Evolutionary conservation across 2,113 vertebrate genomes (phyloP).

Genomic region (Microtus montanus): DNA sequence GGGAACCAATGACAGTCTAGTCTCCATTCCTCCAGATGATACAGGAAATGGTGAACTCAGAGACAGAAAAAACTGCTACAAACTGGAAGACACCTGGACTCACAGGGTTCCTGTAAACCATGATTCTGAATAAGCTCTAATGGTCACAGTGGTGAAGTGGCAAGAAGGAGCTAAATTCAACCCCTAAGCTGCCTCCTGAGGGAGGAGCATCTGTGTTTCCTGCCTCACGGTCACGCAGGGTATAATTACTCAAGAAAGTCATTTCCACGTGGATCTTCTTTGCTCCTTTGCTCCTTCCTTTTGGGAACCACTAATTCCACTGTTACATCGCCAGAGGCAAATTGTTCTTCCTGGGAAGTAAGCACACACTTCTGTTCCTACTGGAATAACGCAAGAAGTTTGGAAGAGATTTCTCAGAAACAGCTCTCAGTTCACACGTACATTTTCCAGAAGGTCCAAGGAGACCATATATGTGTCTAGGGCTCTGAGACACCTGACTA

Average conservation of each 20-base stretch:
- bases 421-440: conserved; percentile 72
- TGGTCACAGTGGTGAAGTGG: neutral
- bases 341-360: conserved; percentile 69
- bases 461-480: conserved; percentile 58
- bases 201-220: neutral
- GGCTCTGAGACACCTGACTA: conserved; percentile 54
- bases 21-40: conserved; percentile 1
- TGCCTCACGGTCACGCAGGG: neutral
- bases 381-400: conserved; percentile 78
- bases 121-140: conserved; percentile 48
- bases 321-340: conserved; percentile 72
- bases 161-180: conserved; percentile 52
- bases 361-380: conserved; percentile 70
- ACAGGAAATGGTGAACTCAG: neutral
- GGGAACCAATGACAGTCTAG: neutral
- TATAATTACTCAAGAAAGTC: conserved; percentile 54
- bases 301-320: conserved; percentile 44
- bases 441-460: conserved; percentile 80
- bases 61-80: conserved; percentile 8
- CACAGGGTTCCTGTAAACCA: conserved; percentile 27
- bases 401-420: conserved; percentile 46
- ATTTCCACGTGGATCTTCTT: conserved; percentile 61
- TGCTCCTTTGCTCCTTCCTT: conserved; percentile 35
- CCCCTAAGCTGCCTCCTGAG: neutral
- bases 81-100: neutral